Conservation (phyloP, 2,888 invertebrate species). For the Sesia bembeciformis region DNA sequence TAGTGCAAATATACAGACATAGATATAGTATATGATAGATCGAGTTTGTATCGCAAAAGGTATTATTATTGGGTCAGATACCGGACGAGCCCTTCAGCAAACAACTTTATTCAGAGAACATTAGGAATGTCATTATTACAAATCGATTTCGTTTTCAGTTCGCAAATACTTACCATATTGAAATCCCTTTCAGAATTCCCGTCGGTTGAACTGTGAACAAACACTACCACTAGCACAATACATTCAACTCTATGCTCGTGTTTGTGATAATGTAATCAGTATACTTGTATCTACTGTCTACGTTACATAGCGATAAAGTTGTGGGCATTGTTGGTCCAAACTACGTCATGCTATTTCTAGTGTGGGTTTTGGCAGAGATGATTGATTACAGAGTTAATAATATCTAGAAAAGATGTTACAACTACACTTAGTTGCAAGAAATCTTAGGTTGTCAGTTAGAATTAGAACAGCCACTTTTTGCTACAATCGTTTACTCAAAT, state of each 20-base stretch:
- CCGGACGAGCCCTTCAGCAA: neutral
- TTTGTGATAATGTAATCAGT: neutral
- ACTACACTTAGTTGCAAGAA: neutral
- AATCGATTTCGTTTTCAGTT: neutral
- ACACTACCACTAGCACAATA: conserved; percentile 8
- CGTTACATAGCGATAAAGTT: neutral
- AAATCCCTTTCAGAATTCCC: neutral
- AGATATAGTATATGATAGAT: too few relatives aligned
- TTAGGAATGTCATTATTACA: neutral
- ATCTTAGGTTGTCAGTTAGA: too few relatives aligned
- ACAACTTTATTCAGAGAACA: neutral
- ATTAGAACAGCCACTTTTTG: too few relatives aligned
- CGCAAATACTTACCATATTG: neutral
- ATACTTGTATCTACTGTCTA: neutral
- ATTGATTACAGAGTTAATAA: neutral
- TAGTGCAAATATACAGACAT: too few relatives aligned
- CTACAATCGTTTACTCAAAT: too few relatives aligned
- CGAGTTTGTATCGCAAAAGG: too few relatives aligned
- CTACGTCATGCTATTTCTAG: neutral
- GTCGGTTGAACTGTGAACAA: conserved; percentile 15
- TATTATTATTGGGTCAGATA: too few relatives aligned
- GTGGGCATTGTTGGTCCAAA: neutral
- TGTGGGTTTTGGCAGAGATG: neutral
- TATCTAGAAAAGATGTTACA: neutral
- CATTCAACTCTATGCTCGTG: neutral